Base-by-base conservation (phyloP, 2,888 invertebrate genomes). In the Tetragonula carbonaria region DNA sequence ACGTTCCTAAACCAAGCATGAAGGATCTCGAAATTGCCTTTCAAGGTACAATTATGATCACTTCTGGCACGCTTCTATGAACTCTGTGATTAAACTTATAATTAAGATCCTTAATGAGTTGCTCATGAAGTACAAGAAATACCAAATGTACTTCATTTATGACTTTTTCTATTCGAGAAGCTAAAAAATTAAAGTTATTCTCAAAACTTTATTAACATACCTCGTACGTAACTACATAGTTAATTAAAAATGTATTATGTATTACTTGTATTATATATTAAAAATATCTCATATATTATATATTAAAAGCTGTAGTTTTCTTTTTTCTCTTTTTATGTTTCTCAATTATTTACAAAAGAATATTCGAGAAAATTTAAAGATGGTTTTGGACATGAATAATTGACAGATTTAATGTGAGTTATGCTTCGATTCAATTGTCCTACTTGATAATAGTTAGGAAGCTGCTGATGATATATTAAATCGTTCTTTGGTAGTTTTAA, bases 11-110 rank as follows among this genome's bases (percentile, higher is more conserved):
- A 91, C 98, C 98, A 8, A 95, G 96, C 0, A 97, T 97, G 95
- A 95, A 96, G 21, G 97, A 98, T 85, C 95, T 98, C 88, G 98
- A 98, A 94, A 95, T 96, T 11, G 96, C 98, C 0, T 96, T 98
- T 88, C 98, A 98, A 95, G 98, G 98, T 92, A 81, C 53, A 21
- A 14, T 45, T 66, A 2, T 13, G 14, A 38, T 38, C 21, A 38
- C 6, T 66, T 14, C 5, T 38, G 14, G 4, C 21, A n/a, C 2
- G 21, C 8, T 21, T 2, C 21, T 33, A 16, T 38, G 6, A 38
- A 38, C 8, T 45, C 0, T 45, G 8, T 45, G 45, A 8, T 45
- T 45, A 8, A 45, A 45, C 45, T 45, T 45, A 2, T 45, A 45
- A 2, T 45, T 45, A 45, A 45, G 8, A 45, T 59, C n/a, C n/a